phyloP scores from a whole-genome alignment of 2,888 invertebrate genomes.

The Cheilosia scutellata region DNA sequence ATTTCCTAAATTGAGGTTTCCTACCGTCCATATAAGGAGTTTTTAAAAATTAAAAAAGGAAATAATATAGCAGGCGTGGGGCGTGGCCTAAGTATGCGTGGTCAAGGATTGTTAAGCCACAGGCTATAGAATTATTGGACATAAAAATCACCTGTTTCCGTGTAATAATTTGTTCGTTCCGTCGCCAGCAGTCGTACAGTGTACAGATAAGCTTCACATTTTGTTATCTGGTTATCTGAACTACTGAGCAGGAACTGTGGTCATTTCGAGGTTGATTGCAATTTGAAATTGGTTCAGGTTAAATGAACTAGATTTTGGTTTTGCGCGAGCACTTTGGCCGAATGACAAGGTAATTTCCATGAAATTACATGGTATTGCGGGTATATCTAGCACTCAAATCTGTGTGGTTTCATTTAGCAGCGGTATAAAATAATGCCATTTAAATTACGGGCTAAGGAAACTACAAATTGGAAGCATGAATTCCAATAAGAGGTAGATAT shows the following conservation, averaged over 20 bases:
- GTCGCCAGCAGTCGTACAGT: no score
- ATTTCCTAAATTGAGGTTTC: slow-evolving; percentile 5
- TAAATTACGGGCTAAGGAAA: no score
- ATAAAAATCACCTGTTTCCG: slow-evolving; percentile 22
- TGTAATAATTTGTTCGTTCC: not conserved
- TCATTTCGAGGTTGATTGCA: not conserved
- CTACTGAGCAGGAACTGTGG: not conserved
- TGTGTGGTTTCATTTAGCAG: not conserved
- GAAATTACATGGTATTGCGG: not conserved
- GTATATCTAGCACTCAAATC: not conserved
- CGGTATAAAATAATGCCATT: not conserved
- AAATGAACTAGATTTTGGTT: not conserved
- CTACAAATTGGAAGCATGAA: no score
- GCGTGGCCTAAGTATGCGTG: slow-evolving; percentile 12
- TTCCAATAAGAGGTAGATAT: no score
- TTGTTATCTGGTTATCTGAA: slow-evolving; percentile 15
- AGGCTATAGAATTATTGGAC: not conserved
- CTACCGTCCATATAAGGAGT: not conserved
- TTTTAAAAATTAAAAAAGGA: not conserved
- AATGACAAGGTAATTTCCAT: not conserved
- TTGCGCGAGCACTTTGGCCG: not conserved
- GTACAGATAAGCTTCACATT: slow-evolving; percentile 1
- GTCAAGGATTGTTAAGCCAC: slow-evolving; percentile 1
- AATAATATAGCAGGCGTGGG: slow-evolving; percentile 2
- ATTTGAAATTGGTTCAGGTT: not conserved